phyloP scores from a whole-genome alignment of 2,113 vertebrate genomes.

The Neogobius melanostomus region DNA sequence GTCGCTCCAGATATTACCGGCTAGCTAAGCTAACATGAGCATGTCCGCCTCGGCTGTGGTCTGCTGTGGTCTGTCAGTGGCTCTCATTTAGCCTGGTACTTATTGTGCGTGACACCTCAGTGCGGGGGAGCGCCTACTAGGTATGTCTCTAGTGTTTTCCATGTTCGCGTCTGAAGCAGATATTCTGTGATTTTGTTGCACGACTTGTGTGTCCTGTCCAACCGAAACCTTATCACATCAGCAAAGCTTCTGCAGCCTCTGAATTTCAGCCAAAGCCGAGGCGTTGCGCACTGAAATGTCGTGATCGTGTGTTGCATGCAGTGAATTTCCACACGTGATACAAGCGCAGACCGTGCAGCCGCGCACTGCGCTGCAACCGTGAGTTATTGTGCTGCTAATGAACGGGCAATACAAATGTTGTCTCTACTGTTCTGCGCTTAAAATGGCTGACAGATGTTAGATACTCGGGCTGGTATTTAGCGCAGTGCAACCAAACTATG shows the following conservation, averaged over 20 bases:
- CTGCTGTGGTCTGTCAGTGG: conserved; percentile 61
- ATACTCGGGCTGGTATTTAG: conserved; percentile 77
- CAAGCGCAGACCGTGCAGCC: conserved; percentile 31
- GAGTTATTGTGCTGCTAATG: conserved; percentile 69
- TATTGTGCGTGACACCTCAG: conserved; percentile 41
- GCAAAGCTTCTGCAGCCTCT: conserved; percentile 50
- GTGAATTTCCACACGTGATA: conserved; percentile 24
- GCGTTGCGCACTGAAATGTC: conserved; percentile 32
- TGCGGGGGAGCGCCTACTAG: conserved; percentile 52
- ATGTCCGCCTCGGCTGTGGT: conserved; percentile 68
- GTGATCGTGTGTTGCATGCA: conserved; percentile 37
- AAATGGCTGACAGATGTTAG: conserved; percentile 82
- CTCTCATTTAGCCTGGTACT: conserved; percentile 61
- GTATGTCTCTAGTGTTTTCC: conserved; percentile 32
- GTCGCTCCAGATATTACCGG: conserved; percentile 74
- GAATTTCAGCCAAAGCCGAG: conserved; percentile 38
- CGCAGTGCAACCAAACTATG: conserved; percentile 78
- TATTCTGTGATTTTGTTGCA: conserved; percentile 22
- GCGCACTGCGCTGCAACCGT: conserved; percentile 49
- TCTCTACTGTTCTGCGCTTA: conserved; percentile 72
- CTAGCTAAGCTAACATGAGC: conserved; percentile 72
- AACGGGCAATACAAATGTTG: conserved; percentile 64
- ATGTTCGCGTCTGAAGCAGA: conserved; percentile 1
- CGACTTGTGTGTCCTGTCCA: conserved; percentile 51
- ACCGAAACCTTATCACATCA: conserved; percentile 59